phyloP scores from a whole-genome alignment of 2,113 vertebrate species.

The Apteryx mantelli region DNA sequence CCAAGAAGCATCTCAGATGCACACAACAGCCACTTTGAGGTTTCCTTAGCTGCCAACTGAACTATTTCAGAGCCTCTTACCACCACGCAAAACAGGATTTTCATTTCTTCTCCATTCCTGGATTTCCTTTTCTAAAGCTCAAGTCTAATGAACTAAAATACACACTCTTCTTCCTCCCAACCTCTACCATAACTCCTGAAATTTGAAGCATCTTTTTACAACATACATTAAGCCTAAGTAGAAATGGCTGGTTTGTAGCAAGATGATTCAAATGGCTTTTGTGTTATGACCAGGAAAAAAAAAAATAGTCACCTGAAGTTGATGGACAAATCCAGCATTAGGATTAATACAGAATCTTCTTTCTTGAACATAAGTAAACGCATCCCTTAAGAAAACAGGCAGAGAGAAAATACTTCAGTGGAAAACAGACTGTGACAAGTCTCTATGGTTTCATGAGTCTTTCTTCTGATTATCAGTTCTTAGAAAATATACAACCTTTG shows the following conservation, averaged over 20 bases:
- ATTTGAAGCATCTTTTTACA: neutral
- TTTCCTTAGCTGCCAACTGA: neutral
- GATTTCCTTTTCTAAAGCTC: neutral
- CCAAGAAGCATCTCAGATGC: neutral
- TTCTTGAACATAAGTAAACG: constrained; percentile 98
- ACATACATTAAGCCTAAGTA: neutral
- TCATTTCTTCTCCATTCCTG: neutral
- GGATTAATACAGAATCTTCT: constrained; percentile 99
- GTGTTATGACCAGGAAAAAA: neutral
- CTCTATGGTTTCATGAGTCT: neutral
- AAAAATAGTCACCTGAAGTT: constrained; percentile 88
- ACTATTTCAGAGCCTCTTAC: neutral
- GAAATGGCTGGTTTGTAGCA: neutral
- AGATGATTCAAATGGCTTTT: neutral
- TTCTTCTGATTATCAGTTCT: neutral
- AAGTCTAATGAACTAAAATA: neutral
- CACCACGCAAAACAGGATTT: neutral
- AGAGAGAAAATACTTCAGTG: neutral
- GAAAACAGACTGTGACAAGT: neutral
- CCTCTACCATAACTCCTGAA: neutral
- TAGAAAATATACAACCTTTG: neutral
- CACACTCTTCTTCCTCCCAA: neutral
- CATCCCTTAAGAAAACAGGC: constrained; percentile 81
- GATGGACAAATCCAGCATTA: constrained; percentile 98
- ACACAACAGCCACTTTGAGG: neutral